Evolutionary conservation across 1,140 invertebrate species (phyloP).

Genomic region (Polyergus mexicanus): DNA sequence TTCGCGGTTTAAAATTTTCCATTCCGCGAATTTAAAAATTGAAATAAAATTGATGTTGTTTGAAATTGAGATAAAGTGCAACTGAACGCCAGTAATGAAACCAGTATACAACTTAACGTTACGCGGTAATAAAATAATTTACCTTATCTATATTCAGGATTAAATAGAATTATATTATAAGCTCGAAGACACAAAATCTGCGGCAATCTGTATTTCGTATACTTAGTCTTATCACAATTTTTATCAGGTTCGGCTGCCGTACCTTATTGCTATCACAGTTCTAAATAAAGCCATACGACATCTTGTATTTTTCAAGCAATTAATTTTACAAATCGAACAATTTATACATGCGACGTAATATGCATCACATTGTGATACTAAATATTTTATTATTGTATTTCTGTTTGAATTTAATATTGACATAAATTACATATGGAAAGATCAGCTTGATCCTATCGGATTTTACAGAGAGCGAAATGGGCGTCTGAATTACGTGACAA

Average conservation of each 20-base stretch:
- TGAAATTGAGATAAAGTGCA: not conserved
- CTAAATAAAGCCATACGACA: not conserved
- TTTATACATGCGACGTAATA: not conserved
- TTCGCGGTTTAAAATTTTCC: not conserved
- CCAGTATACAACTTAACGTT: not conserved
- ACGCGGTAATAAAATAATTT: not conserved
- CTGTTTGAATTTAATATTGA: not conserved
- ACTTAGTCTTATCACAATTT: constrained; percentile 36
- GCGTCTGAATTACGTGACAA: not conserved
- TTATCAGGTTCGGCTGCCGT: constrained; percentile 41
- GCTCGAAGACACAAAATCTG: not conserved
- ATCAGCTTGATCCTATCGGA: not conserved
- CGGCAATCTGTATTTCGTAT: not conserved
- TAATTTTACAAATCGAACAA: not conserved
- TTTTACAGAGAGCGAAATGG: not conserved
- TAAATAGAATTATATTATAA: constrained; percentile 59
- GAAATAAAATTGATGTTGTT: not conserved
- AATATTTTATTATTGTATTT: not conserved
- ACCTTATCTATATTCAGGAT: constrained; percentile 60
- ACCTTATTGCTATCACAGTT: not conserved
- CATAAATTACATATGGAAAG: not conserved
- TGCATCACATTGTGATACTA: not conserved
- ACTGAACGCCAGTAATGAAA: not conserved
- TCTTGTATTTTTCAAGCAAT: not conserved
- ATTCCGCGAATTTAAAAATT: constrained; percentile 2